Conservation (phyloP, 2,797 vertebrate species). For the Vultur gryphus region DNA sequence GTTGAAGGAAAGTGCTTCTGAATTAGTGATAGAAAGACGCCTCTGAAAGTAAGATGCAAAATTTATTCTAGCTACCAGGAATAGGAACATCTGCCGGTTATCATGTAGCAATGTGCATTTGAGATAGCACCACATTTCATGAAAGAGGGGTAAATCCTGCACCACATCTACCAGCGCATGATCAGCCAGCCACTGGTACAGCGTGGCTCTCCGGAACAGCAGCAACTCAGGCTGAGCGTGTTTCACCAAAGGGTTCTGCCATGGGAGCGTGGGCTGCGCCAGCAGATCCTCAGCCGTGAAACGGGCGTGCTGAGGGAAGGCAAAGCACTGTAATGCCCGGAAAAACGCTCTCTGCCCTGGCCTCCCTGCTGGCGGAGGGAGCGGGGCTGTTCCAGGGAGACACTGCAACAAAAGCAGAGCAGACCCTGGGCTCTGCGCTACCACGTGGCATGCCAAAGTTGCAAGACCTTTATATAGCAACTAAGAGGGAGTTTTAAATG, state of each 20-base stretch:
- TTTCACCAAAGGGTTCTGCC: not conserved
- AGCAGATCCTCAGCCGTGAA: not conserved
- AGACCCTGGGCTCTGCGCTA: not conserved
- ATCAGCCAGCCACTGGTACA: not conserved
- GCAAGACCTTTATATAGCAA: not conserved
- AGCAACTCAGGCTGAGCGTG: not conserved
- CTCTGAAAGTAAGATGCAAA: constrained; percentile 78
- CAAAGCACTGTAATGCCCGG: accelerated
- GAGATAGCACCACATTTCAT: not conserved
- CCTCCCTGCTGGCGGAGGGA: not conserved
- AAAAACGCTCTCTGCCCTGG: not conserved
- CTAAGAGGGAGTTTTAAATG: not conserved
- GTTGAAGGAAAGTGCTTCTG: constrained; percentile 95
- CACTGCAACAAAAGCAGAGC: not conserved
- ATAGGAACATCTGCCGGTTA: not conserved
- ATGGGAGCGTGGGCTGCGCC: accelerated
- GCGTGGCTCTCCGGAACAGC: not conserved
- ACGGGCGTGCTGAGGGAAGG: accelerated
- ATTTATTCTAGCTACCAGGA: constrained; percentile 51
- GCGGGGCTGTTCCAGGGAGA: not conserved
- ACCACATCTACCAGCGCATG: not conserved
- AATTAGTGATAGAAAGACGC: constrained; percentile 95
- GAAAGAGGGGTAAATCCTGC: not conserved
- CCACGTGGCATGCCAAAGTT: not conserved
- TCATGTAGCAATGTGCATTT: not conserved